Evolutionary conservation across 1,140 invertebrate species (phyloP).

Genomic region (Leguminivora glycinivorella): DNA sequence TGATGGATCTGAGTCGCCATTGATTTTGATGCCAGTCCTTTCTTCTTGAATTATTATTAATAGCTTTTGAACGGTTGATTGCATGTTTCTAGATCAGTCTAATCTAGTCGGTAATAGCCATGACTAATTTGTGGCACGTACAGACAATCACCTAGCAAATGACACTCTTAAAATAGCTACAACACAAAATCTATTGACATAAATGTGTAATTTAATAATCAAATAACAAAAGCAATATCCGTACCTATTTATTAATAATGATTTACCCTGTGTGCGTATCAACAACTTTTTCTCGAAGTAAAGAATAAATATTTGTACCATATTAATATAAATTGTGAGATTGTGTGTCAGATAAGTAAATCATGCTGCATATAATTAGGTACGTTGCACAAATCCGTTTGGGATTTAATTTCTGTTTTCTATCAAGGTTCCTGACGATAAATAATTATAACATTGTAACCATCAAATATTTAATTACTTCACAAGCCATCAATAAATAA

Average conservation of each 20-base stretch:
- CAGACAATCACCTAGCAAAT: not conserved
- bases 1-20: conserved; percentile 13
- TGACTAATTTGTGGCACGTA: not conserved
- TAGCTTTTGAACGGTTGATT: not conserved
- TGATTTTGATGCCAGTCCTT: conserved; percentile 3
- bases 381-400: not conserved
- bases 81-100: not conserved
- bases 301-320: no score
- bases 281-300: no score
- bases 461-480: conserved; percentile 25
- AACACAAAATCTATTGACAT: not conserved
- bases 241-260: no score
- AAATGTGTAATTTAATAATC: no score
- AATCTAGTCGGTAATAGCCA: not conserved
- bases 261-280: no score
- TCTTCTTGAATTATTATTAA: conserved; percentile 15
- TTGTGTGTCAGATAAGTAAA: not conserved
- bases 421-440: not conserved
- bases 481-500: conserved; percentile 17
- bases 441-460: conserved; percentile 14
- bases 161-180: not conserved
- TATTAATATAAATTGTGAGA: no score
- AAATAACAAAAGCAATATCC: no score
- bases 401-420: not conserved
- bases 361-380: not conserved